phyloP scores from a whole-genome alignment of 2,888 invertebrate species.

The Argynnis bischoffii region DNA sequence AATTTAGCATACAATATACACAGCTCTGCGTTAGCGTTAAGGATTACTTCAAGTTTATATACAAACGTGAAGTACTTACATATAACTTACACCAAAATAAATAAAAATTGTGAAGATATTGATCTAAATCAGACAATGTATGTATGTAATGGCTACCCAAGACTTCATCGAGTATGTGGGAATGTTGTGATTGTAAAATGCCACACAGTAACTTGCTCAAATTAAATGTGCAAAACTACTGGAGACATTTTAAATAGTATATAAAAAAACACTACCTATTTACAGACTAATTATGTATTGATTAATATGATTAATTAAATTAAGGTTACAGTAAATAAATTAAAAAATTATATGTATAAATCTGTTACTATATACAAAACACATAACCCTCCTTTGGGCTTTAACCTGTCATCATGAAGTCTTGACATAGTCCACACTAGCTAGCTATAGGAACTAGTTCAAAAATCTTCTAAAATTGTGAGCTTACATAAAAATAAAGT shows the following conservation, averaged over 20 bases:
- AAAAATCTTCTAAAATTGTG: slow-evolving; percentile 39
- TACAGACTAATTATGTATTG: slow-evolving; percentile 3
- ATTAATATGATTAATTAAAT: slow-evolving; percentile 3
- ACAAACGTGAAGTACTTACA: slow-evolving; percentile 20
- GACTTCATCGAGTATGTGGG: slow-evolving; percentile 37
- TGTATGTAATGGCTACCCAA: slow-evolving; percentile 32
- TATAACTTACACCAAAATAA: slow-evolving; percentile 39
- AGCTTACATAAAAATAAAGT: slow-evolving; percentile 33
- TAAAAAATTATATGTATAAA: slow-evolving; percentile 3
- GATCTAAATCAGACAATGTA: slow-evolving; percentile 30
- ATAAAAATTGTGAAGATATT: slow-evolving; percentile 39
- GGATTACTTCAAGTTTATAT: slow-evolving; percentile 12
- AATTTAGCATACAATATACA: slow-evolving; percentile 72
- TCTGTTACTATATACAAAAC: slow-evolving; percentile 5
- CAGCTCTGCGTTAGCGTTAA: slow-evolving; percentile 51
- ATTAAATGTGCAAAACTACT: not conserved
- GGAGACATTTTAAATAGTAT: not conserved
- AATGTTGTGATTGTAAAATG: slow-evolving; percentile 8
- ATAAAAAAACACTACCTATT: slow-evolving; percentile 4
- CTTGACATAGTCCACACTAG: slow-evolving; percentile 39
- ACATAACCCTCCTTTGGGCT: not conserved
- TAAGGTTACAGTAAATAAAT: slow-evolving; percentile 15
- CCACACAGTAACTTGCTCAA: slow-evolving; percentile 2
- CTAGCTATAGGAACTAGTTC: slow-evolving; percentile 52
- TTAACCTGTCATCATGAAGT: slow-evolving; percentile 40